Base-by-base conservation (phyloP, 2,797 vertebrate species). In the Selene dorsalis region DNA sequence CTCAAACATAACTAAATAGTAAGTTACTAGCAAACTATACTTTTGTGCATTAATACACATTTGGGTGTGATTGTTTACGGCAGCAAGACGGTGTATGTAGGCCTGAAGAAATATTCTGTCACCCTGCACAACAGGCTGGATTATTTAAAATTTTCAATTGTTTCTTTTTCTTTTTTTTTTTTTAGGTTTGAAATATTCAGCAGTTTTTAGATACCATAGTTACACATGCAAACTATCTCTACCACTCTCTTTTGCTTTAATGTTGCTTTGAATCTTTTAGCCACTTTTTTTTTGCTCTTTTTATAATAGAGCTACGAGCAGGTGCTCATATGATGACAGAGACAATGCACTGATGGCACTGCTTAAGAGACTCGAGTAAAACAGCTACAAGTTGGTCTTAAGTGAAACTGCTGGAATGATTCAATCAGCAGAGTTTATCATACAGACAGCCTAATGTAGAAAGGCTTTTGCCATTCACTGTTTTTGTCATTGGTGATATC, bases 401-500 rank as follows among this genome's bases (percentile, higher is more conserved):
- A 90, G 82, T 85, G 83, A 88, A 90, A 83, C 79, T 84, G 88
- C 80, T 86, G 32, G 58, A 88, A 73, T 76, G 86, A 79, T 83
- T 87, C 88, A 86, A 89, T 90, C 89, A 83, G 78, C 58, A 69
- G 84, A 85, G 78, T 87, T 88, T 83, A 91, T 90, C 85, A 78
- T 82, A 82, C 80, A 75, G 89, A 90, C 87, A 88, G 79, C 68
- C 88, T 91, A 90, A 92, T 92, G 90, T 88, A 85, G 80, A 79
- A 84, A 76, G 63, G 62, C 88, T 89, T 89, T 92, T 75, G 83
- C 82, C 87, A 84, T 89, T 90, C 90, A 87, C 79, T 87, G 87
- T 92, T 86, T 82, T 87, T 90, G 93, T 94, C 93, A 89, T 83
- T 57, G 73, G 86, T 75, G 89, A 93, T 92, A 84, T 87, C 88